phyloP scores from a whole-genome alignment of 2,888 invertebrate genomes.

The Limnephilus auricula region DNA sequence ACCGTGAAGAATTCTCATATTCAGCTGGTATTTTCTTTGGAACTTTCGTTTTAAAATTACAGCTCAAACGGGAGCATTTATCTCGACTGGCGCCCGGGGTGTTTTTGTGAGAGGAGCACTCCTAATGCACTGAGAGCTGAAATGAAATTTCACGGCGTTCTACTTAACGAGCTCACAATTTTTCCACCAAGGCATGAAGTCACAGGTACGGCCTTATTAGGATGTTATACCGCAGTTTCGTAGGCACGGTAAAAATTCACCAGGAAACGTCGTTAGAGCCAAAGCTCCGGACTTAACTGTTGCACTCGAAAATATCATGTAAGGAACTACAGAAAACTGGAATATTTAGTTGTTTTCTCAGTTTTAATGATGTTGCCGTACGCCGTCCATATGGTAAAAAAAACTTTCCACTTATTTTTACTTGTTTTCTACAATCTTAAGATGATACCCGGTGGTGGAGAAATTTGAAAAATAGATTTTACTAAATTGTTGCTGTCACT shows the following conservation, averaged over 20 bases:
- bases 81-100: background rate
- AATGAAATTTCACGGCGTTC: slow-evolving; percentile 10
- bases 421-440: background rate
- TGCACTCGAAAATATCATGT: background rate
- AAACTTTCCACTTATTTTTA: background rate
- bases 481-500: too few species aligned
- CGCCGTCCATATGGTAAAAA: background rate
- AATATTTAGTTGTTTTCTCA: background rate
- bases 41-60: background rate
- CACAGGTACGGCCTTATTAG: background rate
- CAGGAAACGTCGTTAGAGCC: background rate
- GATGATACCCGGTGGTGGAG: too few species aligned
- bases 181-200: slow-evolving; percentile 5
- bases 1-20: background rate
- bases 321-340: background rate
- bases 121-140: slow-evolving; percentile 28
- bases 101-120: background rate
- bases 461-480: too few species aligned
- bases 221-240: background rate
- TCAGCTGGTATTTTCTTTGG: background rate
- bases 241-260: background rate
- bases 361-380: background rate
- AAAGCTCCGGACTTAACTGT: background rate
- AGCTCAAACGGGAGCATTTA: background rate
- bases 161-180: slow-evolving; percentile 34